Conservation (phyloP, 2,888 invertebrate species). For the Drosophila tripunctata region DNA sequence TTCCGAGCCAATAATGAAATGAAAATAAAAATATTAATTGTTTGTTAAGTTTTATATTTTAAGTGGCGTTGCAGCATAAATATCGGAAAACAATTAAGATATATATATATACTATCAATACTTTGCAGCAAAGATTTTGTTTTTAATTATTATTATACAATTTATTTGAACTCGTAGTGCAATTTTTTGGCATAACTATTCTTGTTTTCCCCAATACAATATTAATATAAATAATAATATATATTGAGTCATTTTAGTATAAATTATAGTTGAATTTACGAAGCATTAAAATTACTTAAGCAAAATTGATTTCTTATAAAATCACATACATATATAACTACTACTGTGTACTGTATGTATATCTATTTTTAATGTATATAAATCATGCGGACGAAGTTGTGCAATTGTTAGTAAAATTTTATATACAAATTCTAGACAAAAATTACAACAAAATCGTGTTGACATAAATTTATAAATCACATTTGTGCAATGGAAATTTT, state of each 20-base stretch:
- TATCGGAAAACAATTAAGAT: slow-evolving; percentile 21
- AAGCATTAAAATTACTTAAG: slow-evolving; percentile 57
- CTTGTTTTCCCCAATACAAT: slow-evolving; percentile 37
- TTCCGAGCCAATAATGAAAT: slow-evolving; percentile 69
- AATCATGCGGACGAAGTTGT: slow-evolving; percentile 71
- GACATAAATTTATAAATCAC: slow-evolving; percentile 31
- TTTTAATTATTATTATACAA: slow-evolving; percentile 20
- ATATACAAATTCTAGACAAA: slow-evolving; percentile 45
- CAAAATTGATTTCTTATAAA: slow-evolving; percentile 57
- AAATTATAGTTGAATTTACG: slow-evolving; percentile 72
- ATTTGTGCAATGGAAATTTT: slow-evolving; percentile 60
- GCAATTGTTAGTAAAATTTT: slow-evolving; percentile 75
- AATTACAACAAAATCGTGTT: slow-evolving; percentile 42
- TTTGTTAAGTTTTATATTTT: slow-evolving; percentile 74
- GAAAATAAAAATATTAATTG: slow-evolving; percentile 58
- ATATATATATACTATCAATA: too few species aligned
- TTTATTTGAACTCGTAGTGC: slow-evolving; percentile 64
- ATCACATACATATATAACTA: slow-evolving; percentile 34
- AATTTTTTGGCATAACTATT: slow-evolving; percentile 62
- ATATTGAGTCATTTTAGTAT: slow-evolving; percentile 68
- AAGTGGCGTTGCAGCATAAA: slow-evolving; percentile 42
- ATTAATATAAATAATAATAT: slow-evolving; percentile 26
- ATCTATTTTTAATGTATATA: slow-evolving; percentile 59
- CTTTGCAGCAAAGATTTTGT: slow-evolving; percentile 60
- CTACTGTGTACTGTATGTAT: too few species aligned